Base-by-base conservation (phyloP, 2,888 invertebrate genomes). In the Prosapia bicincta region DNA sequence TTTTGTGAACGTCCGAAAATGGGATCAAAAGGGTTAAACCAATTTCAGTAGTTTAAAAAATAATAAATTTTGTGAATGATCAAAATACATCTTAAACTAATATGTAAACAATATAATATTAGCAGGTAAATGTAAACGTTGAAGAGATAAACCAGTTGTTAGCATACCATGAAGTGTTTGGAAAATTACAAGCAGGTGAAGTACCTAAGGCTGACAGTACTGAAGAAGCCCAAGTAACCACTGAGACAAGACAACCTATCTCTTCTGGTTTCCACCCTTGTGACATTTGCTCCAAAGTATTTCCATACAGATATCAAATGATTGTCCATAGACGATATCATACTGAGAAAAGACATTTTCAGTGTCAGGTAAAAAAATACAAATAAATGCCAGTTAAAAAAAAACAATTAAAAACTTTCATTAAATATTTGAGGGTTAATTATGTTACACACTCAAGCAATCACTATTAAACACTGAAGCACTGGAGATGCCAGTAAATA, bases 271-370 rank as follows among this genome's bases (percentile, higher is more conserved):
- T 89, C 78, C 94, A 95, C 84, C 89, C 92, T 23, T 95, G 95
- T 84, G 94, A 95, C 84, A 89, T 95, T 77, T 95, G 95, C 82
- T 93, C 93, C 72, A 94, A 95, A 86, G 92, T 93, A 86, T 95
- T 95, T 85, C 93, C 93, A 82, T 95, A 93, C 85, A 90, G 94
- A 76, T 95, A 95, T 85, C 95, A 95, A 84, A 88, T 95, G 77
- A 95, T 95, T 82, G 94, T 95, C 66, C 95, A 95, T 85, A 88
- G 89, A 82, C 90, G 95, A 81, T 95, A 95, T 85, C 95, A 95
- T 82, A 93, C 92, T 66, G 94, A 95, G 85, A 89, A 92, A 80
- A 95, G 95, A 84, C 94, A 94, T 66, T 94, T 93, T 83, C 93
- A 93, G 78, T 89, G 89, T 81, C 88, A 88, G 84, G 86, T 86